Base-by-base conservation (phyloP, 35 echinoderm and acorn worm species). In the Eucidaris tribuloides region DNA sequence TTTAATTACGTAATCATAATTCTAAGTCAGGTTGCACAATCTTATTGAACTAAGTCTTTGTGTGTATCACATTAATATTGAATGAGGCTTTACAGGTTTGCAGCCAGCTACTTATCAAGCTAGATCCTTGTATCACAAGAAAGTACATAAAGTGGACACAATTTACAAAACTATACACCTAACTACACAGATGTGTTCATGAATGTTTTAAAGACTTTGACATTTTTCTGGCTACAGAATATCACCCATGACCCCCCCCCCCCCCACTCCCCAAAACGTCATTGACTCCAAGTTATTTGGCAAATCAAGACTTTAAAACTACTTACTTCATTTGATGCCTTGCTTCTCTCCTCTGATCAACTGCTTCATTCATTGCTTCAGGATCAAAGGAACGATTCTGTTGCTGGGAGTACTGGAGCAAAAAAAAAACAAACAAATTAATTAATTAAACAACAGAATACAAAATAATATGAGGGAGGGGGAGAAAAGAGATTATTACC, bases 381-480 rank as follows among this genome's bases (percentile, higher is more conserved):
- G 88, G 80, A 20, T 83, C 66, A 76, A 83, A 90, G 13, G 46
- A 31, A 2, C 56, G 31, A 15, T 48, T 39, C 14, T 60, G 59
- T 34, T 71, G 33, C 25, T 89, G 78, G 3, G 87, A 82, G 76
- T 82, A 83, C 87, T 89, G 77, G 43, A 13, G 42, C 37, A 14
- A 59, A 3, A 76, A 39, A 59, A 31, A 34, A 34, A 42, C 18
- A 58, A 81, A 27, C 4, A 36, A 42, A 18, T n/a, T 20, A 78
- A 45, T 25, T 2, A 78, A 50, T 80, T 55, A 29, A 80, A 11
- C n/a, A n/a, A n/a, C n/a, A n/a, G n/a, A n/a, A n/a, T n/a, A n/a
- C n/a, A n/a, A n/a, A n/a, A n/a, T n/a, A n/a, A n/a, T n/a, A n/a
- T n/a, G n/a, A n/a, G n/a, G n/a, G n/a, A n/a, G n/a, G n/a, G n/a